phyloP scores from a whole-genome alignment of 2,888 invertebrate species.

The Ochropleura plecta region DNA sequence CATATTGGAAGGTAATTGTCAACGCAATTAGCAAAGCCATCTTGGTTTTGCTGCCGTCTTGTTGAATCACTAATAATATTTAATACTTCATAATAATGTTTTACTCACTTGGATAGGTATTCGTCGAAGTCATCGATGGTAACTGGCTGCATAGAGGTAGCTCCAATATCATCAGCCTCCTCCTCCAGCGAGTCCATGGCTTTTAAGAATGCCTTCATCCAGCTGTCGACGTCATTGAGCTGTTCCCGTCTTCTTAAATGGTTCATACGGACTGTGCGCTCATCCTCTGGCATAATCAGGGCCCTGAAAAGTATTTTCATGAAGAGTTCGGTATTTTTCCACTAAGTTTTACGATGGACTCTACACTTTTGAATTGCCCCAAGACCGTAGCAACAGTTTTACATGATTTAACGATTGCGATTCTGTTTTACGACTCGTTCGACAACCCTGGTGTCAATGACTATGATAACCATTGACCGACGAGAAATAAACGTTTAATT shows the following conservation, averaged over 20 bases:
- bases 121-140: conserved; percentile 97
- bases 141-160: conserved; percentile 97
- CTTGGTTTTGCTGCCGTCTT: neutral
- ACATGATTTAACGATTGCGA: conserved; percentile 12
- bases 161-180: conserved; percentile 95
- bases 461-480: conserved; percentile 52
- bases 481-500: conserved; percentile 45
- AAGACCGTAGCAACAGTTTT: conserved; percentile 7
- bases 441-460: conserved; percentile 45
- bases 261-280: conserved; percentile 96
- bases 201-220: conserved; percentile 97
- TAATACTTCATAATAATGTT: neutral
- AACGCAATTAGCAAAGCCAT: neutral
- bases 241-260: conserved; percentile 95
- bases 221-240: conserved; percentile 95
- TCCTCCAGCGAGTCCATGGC: conserved; percentile 96
- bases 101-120: conserved; percentile 95
- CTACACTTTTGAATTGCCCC: neutral
- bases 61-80: neutral
- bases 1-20: neutral
- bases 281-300: conserved; percentile 97
- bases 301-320: conserved; percentile 89
- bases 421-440: conserved; percentile 31
- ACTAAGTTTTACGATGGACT: neutral
- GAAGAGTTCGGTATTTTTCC: neutral